These are phyloP conservation scores for Cladorhizidae sp. DNA, from an alignment of 37 sponge, comb jelly and placozoan species.

Conservation along the genomic window DNA sequence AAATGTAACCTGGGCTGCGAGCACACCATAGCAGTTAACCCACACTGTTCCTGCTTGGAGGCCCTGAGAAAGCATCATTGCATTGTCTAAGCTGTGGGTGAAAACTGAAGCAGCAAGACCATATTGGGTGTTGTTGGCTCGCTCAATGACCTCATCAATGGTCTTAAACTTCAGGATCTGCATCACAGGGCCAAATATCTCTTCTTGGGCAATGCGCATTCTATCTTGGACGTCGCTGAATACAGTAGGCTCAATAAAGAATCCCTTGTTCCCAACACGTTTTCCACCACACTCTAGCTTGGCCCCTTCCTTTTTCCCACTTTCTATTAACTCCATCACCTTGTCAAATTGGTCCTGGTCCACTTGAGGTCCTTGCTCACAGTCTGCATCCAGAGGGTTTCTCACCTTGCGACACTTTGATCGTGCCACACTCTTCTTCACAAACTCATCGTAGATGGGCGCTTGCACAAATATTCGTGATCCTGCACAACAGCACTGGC, in stretches of 20 bases:
- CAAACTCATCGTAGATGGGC: constrained; percentile 96
- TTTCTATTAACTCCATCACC: constrained; percentile 92
- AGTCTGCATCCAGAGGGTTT: constrained; percentile 77
- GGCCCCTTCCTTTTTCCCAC: constrained; percentile 96
- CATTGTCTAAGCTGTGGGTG: constrained; percentile 86
- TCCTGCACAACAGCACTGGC: constrained; percentile 99
- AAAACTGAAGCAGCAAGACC: constrained; percentile 96
- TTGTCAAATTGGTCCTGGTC: constrained; percentile 96
- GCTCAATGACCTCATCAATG: constrained; percentile 93
- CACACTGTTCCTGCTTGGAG: constrained; percentile 95
- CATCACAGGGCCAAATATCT: constrained; percentile 99
- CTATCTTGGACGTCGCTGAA: constrained; percentile 91
- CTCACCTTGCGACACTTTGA: constrained; percentile 79
- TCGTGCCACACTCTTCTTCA: constrained; percentile 77
- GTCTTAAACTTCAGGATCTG: constrained; percentile 97
- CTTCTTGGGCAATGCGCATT: constrained; percentile 96
- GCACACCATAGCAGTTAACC: constrained; percentile 92
- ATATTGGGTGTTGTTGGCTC: constrained; percentile 91
- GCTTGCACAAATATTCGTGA: constrained; percentile 93
- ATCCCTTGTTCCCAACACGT: constrained; percentile 93
- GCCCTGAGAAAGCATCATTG: constrained; percentile 80
- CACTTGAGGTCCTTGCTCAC: constrained; percentile 96
- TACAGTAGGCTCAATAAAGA: constrained; percentile 95
- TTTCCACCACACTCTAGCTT: constrained; percentile 93
- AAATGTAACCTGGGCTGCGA: constrained; percentile 85